Evolutionary conservation across 2,797 vertebrate species (phyloP), one percentile per base, ranked within the genome.

Genomic region (Xerus rutilus): DNA sequence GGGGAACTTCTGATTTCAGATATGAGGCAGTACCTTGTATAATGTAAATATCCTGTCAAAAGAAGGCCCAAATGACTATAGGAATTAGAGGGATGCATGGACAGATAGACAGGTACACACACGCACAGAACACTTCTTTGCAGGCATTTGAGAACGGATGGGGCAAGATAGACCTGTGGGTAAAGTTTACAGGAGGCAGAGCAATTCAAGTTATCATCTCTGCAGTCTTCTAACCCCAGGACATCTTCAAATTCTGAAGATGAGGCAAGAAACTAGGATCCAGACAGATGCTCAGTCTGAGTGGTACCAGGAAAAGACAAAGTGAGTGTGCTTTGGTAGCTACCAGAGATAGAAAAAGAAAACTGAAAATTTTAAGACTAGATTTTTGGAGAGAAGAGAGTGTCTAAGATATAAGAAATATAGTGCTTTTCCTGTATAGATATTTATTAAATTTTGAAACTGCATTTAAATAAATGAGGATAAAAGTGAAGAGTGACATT

Each of bases 11-110:
- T 49, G 49, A 6, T 89, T 77, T 77, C 20, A 32, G 10, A 59
- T 89, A 84, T 39, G 54, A 13, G 83, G 39, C 23, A n/a, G 39
- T 69, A 77, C 28, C 25, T 76, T 69, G n/a, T 43, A 72, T 5
- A 79, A 90, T 62, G n/a, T 43, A 85, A 90, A 78, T 76, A 85
- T n/a, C 20, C 11, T n/a, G 15, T 45, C 43, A 73, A 94, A 78
- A 10, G 18, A 47, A 82, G 30, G 35, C 21, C 43, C 47, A 83
- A 35, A 52, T 52, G 35, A 74, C 28, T 79, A 70, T 39, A 32
- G 35, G 23, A 70, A 25, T 39, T 72, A 15, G 30, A 32, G 32
- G 35, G 10, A 43, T 72, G 20, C 4, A 20, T 72, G 11, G 59
- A 45, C 15, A 52, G 21, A 35, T 47, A 45, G 54, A 62, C 45